Base-by-base conservation (phyloP, 2,888 invertebrate species). In the Orchesellides sinensis region DNA sequence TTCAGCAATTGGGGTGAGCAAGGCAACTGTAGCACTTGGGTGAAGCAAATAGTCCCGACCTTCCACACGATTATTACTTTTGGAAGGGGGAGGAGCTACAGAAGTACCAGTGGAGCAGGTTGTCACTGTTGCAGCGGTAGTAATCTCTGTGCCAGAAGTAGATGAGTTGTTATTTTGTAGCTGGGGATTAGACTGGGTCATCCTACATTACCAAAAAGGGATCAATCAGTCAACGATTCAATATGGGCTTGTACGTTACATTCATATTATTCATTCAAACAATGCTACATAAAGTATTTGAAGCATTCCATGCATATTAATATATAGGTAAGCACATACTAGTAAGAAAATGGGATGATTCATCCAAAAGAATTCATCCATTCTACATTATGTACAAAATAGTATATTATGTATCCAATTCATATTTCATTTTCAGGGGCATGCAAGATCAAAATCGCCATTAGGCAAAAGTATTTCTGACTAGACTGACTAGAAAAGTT, bases 1-100 rank as follows among this genome's bases (percentile, higher is more conserved):
- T 63, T 87, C 87, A n/a, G 85, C 86, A 63, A 87, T 87, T 3
- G 85, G 74, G 10, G 87, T 86, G 5, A 88, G 75, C 17, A 87
- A 79, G 21, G 85, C 80, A n/a, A 85, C 82, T 10, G 85, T 84
- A 8, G 86, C 86, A 81, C 80, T 80, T 29, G 86, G 80, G 17
- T 81, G 80, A n/a, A 84, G 75, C n/a, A 81, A 69, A 68, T 84
- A 86, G 49, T 87, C 88, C 47, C 85, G 66, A 12, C 74, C 69
- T 52, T 88, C 88, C 47, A 77, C 83, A 35, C 88, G 84, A 47
- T 17, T 73, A 40, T 54, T 61, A 29, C 29, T 12, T n/a, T n/a
- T 56, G 6, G 66, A 45, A 65, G 27, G 45, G 23, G 75, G 52
- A 45, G 75, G 25, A 59, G 65, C 74, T 66, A 25, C 45, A 65